phyloP scores from a whole-genome alignment of 2,888 invertebrate genomes.

The Nyleta sp. region DNA sequence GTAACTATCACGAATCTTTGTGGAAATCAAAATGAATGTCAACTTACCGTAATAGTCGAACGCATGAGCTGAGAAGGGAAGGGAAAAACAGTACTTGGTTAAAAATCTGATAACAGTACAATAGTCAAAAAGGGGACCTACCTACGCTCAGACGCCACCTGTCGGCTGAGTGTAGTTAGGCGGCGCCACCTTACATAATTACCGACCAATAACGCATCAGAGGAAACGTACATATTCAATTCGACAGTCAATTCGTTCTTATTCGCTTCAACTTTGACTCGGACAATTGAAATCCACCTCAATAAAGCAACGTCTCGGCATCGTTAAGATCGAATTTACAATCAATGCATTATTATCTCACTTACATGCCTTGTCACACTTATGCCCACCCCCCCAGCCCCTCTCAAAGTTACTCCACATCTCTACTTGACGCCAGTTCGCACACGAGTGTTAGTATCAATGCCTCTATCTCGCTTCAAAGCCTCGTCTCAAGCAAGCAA shows the following conservation, averaged over 20 bases:
- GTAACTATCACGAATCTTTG: constrained; percentile 68
- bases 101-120: constrained; percentile 71
- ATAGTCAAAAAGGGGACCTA: constrained; percentile 69
- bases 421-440: constrained; percentile 22
- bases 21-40: constrained; percentile 86
- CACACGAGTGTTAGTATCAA: constrained; percentile 53
- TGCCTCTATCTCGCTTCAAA: constrained; percentile 20
- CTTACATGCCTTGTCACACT: constrained; percentile 82
- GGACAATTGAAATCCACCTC: constrained; percentile 54
- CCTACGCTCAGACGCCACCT: constrained; percentile 73
- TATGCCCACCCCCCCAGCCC: constrained; percentile 76
- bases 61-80: constrained; percentile 91
- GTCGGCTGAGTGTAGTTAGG: constrained; percentile 75
- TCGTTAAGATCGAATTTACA: constrained; percentile 19
- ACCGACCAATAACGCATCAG: constrained; percentile 70
- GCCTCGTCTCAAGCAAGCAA: constrained; percentile 10
- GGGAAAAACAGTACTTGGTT: constrained; percentile 81
- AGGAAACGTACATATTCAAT: constrained; percentile 82
- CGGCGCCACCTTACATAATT: constrained; percentile 58
- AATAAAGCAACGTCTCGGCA: constrained; percentile 58
- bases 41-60: constrained; percentile 99
- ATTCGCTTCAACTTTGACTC: constrained; percentile 25
- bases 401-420: constrained; percentile 60
- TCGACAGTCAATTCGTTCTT: constrained; percentile 42
- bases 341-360: constrained; percentile 65